Evolutionary conservation across 2,797 vertebrate genomes (phyloP).

Genomic region (Basileuterus tristriatus): DNA sequence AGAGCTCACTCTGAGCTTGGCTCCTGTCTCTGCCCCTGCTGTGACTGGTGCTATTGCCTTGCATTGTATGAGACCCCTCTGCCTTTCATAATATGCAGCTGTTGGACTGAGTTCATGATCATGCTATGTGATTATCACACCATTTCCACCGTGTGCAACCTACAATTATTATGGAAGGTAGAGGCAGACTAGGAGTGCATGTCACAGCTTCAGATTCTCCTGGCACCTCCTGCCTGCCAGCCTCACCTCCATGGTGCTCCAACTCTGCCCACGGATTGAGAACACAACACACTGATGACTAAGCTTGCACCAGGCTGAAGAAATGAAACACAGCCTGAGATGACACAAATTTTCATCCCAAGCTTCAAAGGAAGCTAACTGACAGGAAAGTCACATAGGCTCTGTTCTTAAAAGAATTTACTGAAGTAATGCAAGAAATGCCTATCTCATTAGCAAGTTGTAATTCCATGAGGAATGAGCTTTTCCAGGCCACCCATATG

Average conservation of each 20-base stretch:
- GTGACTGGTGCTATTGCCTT: not conserved
- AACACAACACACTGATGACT: not conserved
- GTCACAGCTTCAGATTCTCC: not conserved
- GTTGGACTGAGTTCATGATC: not conserved
- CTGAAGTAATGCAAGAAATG: not conserved
- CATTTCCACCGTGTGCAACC: not conserved
- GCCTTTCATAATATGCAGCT: not conserved
- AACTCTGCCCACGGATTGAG: not conserved
- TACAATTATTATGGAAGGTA: accelerated
- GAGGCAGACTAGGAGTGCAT: not conserved
- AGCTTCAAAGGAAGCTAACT: not conserved
- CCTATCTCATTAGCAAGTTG: not conserved
- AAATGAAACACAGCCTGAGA: not conserved
- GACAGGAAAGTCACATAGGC: not conserved
- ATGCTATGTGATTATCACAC: not conserved
- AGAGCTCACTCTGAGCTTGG: not conserved
- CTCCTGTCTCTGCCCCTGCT: not conserved
- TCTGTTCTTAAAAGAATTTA: not conserved
- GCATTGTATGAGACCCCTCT: not conserved
- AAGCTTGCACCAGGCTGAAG: not conserved
- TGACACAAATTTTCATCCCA: not conserved
- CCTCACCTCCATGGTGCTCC: not conserved
- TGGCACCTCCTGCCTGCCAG: not conserved
- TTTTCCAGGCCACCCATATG: not conserved
- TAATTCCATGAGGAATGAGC: not conserved